These are phyloP conservation scores for Oophaga pumilio DNA, from an alignment of 2,113 vertebrate genomes.

Conservation along the genomic window DNA sequence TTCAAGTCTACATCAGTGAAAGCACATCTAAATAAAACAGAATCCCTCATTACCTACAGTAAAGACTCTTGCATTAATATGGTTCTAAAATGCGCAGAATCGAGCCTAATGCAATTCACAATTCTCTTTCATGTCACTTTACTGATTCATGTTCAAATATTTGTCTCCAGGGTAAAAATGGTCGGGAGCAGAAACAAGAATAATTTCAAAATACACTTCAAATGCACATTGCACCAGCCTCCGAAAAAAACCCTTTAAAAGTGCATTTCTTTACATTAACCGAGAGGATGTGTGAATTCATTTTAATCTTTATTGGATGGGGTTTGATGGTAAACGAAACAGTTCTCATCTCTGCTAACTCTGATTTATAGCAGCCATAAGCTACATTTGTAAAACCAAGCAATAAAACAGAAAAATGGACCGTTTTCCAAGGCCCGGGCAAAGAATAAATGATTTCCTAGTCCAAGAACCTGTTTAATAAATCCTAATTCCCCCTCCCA, in stretches of 20 bases:
- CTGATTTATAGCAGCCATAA: conserved; percentile 66
- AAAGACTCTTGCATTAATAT: background rate
- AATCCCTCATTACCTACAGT: conserved; percentile 1
- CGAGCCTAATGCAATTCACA: conserved; percentile 20
- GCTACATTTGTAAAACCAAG: conserved; percentile 66
- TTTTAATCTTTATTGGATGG: conserved; percentile 47
- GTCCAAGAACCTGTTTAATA: conserved; percentile 73
- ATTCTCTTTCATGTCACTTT: conserved; percentile 45
- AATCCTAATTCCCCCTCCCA: conserved; percentile 67
- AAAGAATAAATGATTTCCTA: conserved; percentile 77
- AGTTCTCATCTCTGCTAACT: conserved; percentile 64
- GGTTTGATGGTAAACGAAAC: conserved; percentile 52
- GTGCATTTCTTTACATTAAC: conserved; percentile 47
- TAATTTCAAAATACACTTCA: conserved; percentile 40
- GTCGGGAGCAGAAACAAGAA: conserved; percentile 30
- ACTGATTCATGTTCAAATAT: conserved; percentile 51
- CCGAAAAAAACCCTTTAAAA: conserved; percentile 29
- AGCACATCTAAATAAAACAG: conserved; percentile 21
- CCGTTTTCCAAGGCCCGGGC: conserved; percentile 73
- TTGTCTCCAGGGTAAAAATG: conserved; percentile 39
- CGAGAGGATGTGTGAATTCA: conserved; percentile 31
- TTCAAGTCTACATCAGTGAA: background rate
- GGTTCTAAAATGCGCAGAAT: conserved; percentile 27
- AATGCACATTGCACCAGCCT: background rate
- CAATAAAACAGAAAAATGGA: conserved; percentile 66